Evolutionary conservation across 1,140 invertebrate genomes (phyloP).

Genomic region (Oryzaephilus surinamensis): DNA sequence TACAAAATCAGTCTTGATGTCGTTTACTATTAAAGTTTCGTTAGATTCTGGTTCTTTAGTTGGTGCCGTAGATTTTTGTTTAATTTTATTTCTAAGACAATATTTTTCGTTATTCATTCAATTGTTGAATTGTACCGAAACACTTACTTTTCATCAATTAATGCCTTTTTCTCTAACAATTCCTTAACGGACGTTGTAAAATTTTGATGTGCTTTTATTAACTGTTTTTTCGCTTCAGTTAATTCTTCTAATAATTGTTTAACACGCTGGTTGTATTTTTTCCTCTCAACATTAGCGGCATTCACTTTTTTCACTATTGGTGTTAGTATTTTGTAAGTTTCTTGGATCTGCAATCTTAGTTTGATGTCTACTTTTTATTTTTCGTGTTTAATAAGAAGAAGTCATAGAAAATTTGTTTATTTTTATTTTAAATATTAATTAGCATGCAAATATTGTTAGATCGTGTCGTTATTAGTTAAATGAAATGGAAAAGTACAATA

Average conservation of each 20-base stretch:
- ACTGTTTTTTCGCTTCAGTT: constrained; percentile 18
- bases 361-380: constrained; percentile 1
- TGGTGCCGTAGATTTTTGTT: neutral
- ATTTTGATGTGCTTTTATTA: constrained; percentile 18
- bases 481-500: neutral
- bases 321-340: constrained; percentile 31
- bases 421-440: constrained; percentile 5
- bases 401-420: neutral
- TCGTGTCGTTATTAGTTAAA: neutral
- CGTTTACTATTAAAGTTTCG: constrained; percentile 5
- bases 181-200: constrained; percentile 22
- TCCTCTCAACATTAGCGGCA: constrained; percentile 23
- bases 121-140: too few species aligned
- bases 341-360: constrained; percentile 34
- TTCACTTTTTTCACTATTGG: constrained; percentile 31
- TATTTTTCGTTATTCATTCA: too few species aligned
- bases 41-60: constrained; percentile 2
- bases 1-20: constrained; percentile 3
- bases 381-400: neutral
- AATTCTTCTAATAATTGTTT: constrained; percentile 24
- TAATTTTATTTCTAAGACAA: neutral
- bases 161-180: constrained; percentile 19
- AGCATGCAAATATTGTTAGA: too few species aligned
- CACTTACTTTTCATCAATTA: constrained; percentile 29
- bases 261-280: constrained; percentile 24